These are phyloP conservation scores for Opisthocomus hoazin DNA, from an alignment of 2,113 vertebrate species.

Conservation along the genomic window DNA sequence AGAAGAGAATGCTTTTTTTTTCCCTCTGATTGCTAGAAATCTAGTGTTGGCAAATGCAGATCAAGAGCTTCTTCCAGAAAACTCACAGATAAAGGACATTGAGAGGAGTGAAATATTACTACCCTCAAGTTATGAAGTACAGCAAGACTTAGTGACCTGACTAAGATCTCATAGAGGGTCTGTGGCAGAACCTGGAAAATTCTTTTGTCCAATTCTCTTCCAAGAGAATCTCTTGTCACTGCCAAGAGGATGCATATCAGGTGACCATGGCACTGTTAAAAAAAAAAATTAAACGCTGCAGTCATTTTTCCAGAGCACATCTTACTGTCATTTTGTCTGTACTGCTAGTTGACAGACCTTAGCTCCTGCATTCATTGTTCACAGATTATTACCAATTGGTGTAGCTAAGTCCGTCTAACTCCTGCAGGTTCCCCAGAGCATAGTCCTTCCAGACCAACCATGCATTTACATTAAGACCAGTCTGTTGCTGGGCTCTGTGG, in stretches of 20 bases:
- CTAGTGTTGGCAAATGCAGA: background rate
- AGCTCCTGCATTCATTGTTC: background rate
- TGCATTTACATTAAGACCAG: constrained; percentile 18
- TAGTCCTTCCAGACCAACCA: background rate
- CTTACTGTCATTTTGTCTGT: background rate
- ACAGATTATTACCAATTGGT: background rate
- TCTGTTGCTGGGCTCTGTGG: constrained; percentile 43
- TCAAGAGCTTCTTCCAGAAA: background rate
- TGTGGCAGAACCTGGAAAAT: background rate
- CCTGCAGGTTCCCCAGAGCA: constrained; percentile 43
- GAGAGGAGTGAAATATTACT: background rate
- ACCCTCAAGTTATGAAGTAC: background rate
- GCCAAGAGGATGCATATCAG: background rate
- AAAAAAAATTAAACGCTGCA: background rate
- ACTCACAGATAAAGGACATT: background rate
- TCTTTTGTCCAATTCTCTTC: background rate
- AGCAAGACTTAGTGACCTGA: background rate
- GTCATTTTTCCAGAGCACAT: background rate
- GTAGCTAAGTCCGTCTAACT: constrained; percentile 26
- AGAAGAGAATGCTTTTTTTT: background rate
- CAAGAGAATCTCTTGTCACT: no score
- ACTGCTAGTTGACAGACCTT: background rate
- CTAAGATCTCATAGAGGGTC: background rate
- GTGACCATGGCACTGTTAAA: background rate
- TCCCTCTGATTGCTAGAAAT: background rate